Evolutionary conservation across 2,888 invertebrate genomes (phyloP).

Genomic region (Oxyteleia sp.): DNA sequence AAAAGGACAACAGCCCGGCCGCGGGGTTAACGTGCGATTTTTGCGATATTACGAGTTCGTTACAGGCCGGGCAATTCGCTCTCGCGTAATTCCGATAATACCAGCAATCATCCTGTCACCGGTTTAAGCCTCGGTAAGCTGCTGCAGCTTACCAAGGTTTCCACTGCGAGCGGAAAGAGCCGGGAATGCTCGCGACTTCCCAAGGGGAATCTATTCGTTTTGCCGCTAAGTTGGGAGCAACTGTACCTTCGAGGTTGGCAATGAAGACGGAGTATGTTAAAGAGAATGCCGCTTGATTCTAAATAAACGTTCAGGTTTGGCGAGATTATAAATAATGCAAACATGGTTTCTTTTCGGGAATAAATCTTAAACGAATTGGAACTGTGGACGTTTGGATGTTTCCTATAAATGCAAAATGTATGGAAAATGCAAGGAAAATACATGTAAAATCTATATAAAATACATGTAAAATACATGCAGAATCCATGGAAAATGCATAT

Average conservation of each 20-base stretch:
- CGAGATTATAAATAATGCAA: background rate
- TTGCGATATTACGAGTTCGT: conserved; percentile 80
- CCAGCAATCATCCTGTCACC: conserved; percentile 86
- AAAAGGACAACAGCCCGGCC: conserved; percentile 60
- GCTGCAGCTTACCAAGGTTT: conserved; percentile 81
- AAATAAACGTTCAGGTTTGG: conserved; percentile 25
- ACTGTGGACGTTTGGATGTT: no score
- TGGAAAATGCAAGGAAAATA: no score
- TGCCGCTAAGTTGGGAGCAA: conserved; percentile 74
- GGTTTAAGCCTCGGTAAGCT: conserved; percentile 84
- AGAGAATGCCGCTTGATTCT: conserved; percentile 45
- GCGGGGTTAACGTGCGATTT: conserved; percentile 71
- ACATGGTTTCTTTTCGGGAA: background rate
- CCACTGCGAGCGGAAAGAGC: conserved; percentile 73
- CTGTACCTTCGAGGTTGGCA: conserved; percentile 40
- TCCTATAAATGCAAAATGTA: no score
- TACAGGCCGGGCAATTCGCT: conserved; percentile 82
- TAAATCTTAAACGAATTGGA: background rate
- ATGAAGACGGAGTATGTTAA: conserved; percentile 59
- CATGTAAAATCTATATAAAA: no score
- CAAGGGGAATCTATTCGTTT: conserved; percentile 85
- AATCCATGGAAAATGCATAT: no score
- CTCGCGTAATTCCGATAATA: conserved; percentile 85
- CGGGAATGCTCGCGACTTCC: conserved; percentile 79
- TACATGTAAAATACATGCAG: no score